Base-by-base conservation (phyloP, 2,113 vertebrate species). In the Trematocara marginatum region DNA sequence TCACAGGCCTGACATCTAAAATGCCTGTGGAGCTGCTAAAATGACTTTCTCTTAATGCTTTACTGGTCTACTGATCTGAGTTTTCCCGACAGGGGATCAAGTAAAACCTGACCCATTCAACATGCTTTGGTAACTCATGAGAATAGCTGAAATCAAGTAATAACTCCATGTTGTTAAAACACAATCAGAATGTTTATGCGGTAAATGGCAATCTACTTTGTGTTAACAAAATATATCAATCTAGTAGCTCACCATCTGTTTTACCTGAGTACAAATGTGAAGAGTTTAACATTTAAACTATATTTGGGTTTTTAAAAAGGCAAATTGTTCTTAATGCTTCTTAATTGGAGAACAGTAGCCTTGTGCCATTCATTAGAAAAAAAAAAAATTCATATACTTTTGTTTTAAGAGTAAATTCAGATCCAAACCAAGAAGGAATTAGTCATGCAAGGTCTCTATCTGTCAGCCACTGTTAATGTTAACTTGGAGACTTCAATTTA, bases 401-500 rank as follows among this genome's bases (percentile, higher is more conserved):
- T 81, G 80, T 79, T 42, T 47, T 86, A 88, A 49, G 86, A 87
- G 88, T 66, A 83, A 80, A 84, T 64, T 78, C 31, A 78, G 57
- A 79, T 90, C 83, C 76, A 86, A 86, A 87, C 86, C 80, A 71
- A 82, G 51, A 78, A 88, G 82, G 86, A 90, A 90, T 89, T 89
- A 93, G 90, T 93, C 92, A 94, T 93, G 89, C 87, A 78, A 92
- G 81, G 94, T 92, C 89, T 89, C 42, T 40, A 38, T 88, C 93
- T 94, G 95, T 95, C 95, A 94, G 86, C 87, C 88, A 88, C 89
- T 79, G 82, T 94, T 93, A 94, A 93, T 87, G 89, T 86, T 71
- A 82, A 81, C 71, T 71, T 42, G 79, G 83, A 92, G 91, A 92
- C 85, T 88, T 79, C 10, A 38, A 31, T 51, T 79, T 42, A 56